Conservation (phyloP, 2,113 vertebrate genomes). For the Anoplopoma fimbria region DNA sequence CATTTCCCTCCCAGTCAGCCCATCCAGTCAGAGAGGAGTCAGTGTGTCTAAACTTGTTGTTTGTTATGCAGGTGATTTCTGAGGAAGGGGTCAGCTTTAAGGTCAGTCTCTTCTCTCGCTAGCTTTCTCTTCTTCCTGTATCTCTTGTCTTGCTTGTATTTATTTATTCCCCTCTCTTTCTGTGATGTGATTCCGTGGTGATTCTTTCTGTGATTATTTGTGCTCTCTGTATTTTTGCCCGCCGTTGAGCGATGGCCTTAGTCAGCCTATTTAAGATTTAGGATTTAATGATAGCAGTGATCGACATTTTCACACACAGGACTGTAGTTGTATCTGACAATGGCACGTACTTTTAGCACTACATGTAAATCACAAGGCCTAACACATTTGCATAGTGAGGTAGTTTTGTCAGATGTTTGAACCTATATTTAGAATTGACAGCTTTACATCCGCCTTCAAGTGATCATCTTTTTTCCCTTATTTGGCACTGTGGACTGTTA, state of each 20-base stretch:
- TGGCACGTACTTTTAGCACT: conserved; percentile 25
- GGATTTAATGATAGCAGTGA: conserved; percentile 20
- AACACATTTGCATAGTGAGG: background rate
- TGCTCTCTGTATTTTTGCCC: conserved; percentile 55
- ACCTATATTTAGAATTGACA: background rate
- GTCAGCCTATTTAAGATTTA: conserved; percentile 6
- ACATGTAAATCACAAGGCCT: conserved; percentile 9
- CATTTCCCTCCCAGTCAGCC: conserved; percentile 60
- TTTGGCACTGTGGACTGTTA: background rate
- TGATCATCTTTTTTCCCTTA: background rate
- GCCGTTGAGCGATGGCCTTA: conserved; percentile 48
- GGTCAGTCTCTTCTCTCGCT: conserved; percentile 84
- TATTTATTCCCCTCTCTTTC: conserved; percentile 29
- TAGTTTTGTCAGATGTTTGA: conserved; percentile 6
- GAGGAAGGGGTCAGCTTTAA: conserved; percentile 90
- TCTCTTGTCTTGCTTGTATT: conserved; percentile 28
- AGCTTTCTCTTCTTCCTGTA: conserved; percentile 43
- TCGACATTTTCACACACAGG: background rate
- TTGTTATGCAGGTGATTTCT: conserved; percentile 89
- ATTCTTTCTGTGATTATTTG: conserved; percentile 76
- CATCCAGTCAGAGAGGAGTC: conserved; percentile 67
- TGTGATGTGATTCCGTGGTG: conserved; percentile 78
- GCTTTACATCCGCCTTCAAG: background rate
- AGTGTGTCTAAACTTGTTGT: conserved; percentile 85
- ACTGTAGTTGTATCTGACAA: conserved; percentile 10